Evolutionary conservation across 30 jellyfish, hydroid and myxozoan genomes (phyloP).

Genomic region (Turritopsis dohrnii): DNA sequence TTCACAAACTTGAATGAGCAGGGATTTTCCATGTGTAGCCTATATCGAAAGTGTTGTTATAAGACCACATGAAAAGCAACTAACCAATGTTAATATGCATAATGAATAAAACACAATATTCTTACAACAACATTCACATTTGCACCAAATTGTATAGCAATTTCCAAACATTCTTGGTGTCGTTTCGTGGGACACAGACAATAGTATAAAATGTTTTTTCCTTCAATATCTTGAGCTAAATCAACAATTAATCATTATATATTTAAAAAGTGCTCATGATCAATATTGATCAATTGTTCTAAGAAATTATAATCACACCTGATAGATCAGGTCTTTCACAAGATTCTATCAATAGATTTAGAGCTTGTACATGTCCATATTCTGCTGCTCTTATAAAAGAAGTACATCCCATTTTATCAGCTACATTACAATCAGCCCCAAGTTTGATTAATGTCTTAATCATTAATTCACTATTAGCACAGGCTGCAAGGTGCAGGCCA

Average conservation of each 20-base stretch:
- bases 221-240: constrained; percentile 68
- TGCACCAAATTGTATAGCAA: constrained; percentile 71
- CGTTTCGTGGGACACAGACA: constrained; percentile 78
- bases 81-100: too few relatives aligned
- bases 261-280: background rate
- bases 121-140: constrained; percentile 70
- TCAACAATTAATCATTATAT: background rate
- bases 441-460: constrained; percentile 47
- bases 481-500: constrained; percentile 86
- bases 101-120: too few relatives aligned
- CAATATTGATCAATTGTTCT: background rate
- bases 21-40: constrained; percentile 69
- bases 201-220: constrained; percentile 60
- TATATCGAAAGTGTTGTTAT: too few relatives aligned
- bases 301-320: constrained; percentile 31
- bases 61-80: too few relatives aligned
- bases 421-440: constrained; percentile 84
- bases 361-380: constrained; percentile 83
- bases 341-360: constrained; percentile 50
- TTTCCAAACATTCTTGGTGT: constrained; percentile 70
- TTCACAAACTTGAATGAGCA: constrained; percentile 51
- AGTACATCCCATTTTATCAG: constrained; percentile 67
- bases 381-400: constrained; percentile 93
- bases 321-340: constrained; percentile 64
- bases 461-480: constrained; percentile 62